Conservation (phyloP, 2,797 vertebrate species). For the Australoheros facetus region DNA sequence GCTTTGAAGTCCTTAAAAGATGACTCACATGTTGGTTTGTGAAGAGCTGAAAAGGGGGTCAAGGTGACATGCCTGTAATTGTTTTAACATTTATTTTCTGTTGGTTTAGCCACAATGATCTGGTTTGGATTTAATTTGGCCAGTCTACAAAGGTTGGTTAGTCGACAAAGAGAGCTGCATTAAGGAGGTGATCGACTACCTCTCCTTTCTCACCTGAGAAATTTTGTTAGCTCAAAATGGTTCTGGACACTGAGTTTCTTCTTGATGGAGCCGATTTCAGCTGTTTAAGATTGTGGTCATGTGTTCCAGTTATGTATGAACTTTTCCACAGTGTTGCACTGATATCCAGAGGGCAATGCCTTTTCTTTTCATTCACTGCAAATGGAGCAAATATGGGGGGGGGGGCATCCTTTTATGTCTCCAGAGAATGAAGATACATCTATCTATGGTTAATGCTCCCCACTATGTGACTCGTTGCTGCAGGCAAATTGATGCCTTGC, state of each 20-base stretch:
- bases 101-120: neutral
- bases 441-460: neutral
- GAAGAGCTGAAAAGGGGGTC: neutral
- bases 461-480: neutral
- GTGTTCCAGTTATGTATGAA: no score
- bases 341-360: neutral
- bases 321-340: neutral
- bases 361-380: neutral
- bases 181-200: neutral
- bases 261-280: neutral
- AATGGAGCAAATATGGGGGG: neutral
- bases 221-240: neutral
- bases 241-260: neutral
- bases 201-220: neutral
- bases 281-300: neutral
- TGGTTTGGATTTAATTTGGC: neutral
- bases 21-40: constrained; percentile 3
- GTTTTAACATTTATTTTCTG: neutral
- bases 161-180: neutral
- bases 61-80: neutral
- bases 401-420: neutral
- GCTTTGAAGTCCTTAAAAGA: constrained; percentile 24
- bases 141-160: neutral
- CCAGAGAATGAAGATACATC: neutral
- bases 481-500: constrained; percentile 48